phyloP scores from a whole-genome alignment of 2,888 invertebrate genomes.

The Ptychoptera albimana region DNA sequence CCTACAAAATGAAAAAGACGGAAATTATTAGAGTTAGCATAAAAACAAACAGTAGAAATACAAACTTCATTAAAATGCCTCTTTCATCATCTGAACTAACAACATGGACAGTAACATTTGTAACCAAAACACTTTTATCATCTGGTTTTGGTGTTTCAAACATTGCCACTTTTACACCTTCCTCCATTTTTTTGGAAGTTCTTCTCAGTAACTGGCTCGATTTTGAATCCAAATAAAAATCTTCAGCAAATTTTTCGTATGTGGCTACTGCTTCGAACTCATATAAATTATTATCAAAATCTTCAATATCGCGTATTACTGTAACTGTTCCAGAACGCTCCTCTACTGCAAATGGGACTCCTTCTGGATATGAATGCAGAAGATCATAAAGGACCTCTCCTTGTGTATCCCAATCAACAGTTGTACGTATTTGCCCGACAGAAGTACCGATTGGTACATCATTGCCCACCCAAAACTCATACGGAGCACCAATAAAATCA shows the following conservation, averaged over 20 bases:
- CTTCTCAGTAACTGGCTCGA: conserved; percentile 9
- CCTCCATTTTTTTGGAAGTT: conserved; percentile 12
- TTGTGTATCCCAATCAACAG: conserved; percentile 49
- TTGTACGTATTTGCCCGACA: conserved; percentile 68
- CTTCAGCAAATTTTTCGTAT: conserved; percentile 18
- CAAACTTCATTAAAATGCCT: conserved; percentile 44
- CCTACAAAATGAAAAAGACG: conserved; percentile 29
- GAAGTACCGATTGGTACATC: conserved; percentile 72
- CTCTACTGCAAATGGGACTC: conserved; percentile 87
- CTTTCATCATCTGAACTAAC: conserved; percentile 60
- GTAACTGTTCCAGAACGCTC: conserved; percentile 77
- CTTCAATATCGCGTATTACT: conserved; percentile 57
- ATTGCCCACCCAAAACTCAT: conserved; percentile 83
- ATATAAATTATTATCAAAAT: conserved; percentile 50
- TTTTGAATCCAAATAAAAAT: conserved; percentile 20
- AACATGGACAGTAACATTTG: conserved; percentile 71
- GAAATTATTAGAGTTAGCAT: conserved; percentile 8
- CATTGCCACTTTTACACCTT: conserved; percentile 17
- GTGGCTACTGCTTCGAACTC: conserved; percentile 73
- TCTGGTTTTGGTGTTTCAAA: conserved; percentile 24
- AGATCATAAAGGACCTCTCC: conserved; percentile 55
- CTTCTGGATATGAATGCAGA: conserved; percentile 72
- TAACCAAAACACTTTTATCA: conserved; percentile 48
- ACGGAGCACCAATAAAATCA: conserved; percentile 70
- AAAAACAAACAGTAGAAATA: conserved; percentile 1